Conservation (phyloP, 2,797 vertebrate genomes). For the Melopsittacus undulatus region DNA sequence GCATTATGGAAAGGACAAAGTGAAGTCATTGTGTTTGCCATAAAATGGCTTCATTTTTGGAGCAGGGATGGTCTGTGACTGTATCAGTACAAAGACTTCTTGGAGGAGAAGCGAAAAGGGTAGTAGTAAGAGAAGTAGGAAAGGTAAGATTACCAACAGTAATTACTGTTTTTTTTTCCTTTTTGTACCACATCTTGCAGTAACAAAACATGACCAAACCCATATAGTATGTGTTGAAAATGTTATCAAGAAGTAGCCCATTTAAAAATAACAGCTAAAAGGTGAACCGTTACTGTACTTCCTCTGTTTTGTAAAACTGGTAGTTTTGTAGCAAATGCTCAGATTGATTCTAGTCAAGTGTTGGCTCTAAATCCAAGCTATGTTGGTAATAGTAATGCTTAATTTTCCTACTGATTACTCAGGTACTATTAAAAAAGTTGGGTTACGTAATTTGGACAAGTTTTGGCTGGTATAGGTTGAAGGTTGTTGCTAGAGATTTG, state of each 20-base stretch:
- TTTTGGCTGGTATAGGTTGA: not conserved
- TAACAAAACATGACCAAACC: not conserved
- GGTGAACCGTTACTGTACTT: not conserved
- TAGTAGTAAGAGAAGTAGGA: not conserved
- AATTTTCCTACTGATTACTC: not conserved
- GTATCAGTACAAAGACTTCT: not conserved
- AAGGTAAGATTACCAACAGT: not conserved
- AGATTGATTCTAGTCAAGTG: not conserved
- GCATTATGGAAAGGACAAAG: not conserved
- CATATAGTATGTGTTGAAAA: not conserved
- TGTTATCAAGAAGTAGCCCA: not conserved
- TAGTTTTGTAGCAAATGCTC: not conserved
- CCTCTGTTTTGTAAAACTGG: not conserved
- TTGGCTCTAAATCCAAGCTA: not conserved
- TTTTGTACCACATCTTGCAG: not conserved
- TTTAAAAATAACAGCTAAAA: not conserved
- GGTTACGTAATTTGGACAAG: not conserved
- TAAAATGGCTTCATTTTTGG: not conserved
- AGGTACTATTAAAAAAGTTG: not conserved
- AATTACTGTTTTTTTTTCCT: not conserved
- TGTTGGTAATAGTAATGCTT: not conserved
- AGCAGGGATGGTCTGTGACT: not conserved
- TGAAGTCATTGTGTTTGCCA: not conserved
- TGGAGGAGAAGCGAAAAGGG: not conserved
- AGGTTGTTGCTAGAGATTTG: not conserved